Conservation (phyloP, 2,797 vertebrate species). For the Fringilla coelebs region DNA sequence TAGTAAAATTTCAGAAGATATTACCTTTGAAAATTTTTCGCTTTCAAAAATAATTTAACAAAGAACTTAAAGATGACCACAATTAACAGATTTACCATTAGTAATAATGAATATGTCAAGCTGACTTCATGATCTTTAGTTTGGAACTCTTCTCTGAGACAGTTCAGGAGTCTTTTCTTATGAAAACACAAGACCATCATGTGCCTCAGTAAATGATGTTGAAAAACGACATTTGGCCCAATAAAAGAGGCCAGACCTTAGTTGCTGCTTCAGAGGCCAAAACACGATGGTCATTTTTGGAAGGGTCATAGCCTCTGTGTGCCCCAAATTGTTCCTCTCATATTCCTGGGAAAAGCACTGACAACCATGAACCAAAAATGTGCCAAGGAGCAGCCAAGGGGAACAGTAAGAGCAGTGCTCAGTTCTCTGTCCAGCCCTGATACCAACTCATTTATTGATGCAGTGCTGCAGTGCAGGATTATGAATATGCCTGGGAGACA, state of each 20-base stretch:
- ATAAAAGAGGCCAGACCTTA: not conserved
- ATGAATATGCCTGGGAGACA: not conserved
- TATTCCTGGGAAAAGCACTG: not conserved
- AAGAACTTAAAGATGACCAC: not conserved
- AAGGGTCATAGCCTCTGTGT: not conserved
- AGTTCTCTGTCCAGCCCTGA: not conserved
- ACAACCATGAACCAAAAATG: not conserved
- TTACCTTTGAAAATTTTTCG: not conserved
- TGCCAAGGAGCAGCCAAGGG: fast-evolving
- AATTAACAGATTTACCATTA: not conserved
- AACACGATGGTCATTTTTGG: not conserved
- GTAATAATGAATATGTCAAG: not conserved
- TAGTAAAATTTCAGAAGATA: not conserved
- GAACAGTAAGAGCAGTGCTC: not conserved
- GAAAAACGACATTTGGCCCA: not conserved
- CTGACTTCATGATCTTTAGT: not conserved
- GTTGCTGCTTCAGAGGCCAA: not conserved
- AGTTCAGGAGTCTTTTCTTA: not conserved
- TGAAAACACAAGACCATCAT: not conserved
- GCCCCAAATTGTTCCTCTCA: not conserved
- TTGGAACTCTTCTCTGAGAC: not conserved
- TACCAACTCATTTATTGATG: no score
- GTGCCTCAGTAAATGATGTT: fast-evolving
- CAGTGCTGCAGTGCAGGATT: not conserved
- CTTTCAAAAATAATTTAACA: not conserved